Percentiles rank a stretch among this genome's conserved stretches.
phyloP scores from a whole-genome alignment of 2,888 invertebrate species.

The Scaptomyza caliginosa region DNA sequence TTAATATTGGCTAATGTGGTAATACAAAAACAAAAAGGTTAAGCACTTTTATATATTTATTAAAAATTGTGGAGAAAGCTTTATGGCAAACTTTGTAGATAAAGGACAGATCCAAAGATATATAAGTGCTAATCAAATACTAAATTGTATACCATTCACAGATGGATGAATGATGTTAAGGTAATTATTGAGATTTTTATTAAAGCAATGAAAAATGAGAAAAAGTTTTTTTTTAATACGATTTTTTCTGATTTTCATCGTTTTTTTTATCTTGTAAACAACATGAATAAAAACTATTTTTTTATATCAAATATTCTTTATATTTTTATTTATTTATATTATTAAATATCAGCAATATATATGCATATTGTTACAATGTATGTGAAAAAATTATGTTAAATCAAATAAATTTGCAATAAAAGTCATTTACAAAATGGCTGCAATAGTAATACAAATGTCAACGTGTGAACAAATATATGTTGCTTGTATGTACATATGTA shows the following conservation, averaged over 20 bases:
- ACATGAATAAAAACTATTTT: background rate
- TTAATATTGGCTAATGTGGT: slow-evolving; percentile 51
- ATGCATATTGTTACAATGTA: background rate
- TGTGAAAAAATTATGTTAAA: background rate
- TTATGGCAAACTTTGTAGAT: background rate
- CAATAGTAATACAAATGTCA: slow-evolving; percentile 18
- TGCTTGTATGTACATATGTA: background rate
- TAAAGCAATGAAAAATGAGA: no score
- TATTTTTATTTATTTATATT: no score
- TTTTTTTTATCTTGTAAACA: no score
- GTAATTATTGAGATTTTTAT: background rate
- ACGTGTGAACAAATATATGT: background rate
- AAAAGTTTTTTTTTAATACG: background rate
- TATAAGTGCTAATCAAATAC: slow-evolving; percentile 18
- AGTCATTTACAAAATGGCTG: slow-evolving; percentile 33
- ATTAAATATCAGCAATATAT: background rate
- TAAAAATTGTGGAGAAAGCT: background rate
- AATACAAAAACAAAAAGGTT: slow-evolving; percentile 26
- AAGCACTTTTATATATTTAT: background rate
- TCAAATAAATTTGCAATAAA: slow-evolving; percentile 12
- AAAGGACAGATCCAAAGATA: background rate
- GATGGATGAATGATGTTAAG: background rate
- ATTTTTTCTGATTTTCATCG: no score
- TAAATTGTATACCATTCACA: background rate
- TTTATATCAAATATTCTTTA: background rate